These are phyloP conservation scores for Pteronura brasiliensis DNA, from an alignment of 2,113 vertebrate genomes.

Conservation along the genomic window DNA sequence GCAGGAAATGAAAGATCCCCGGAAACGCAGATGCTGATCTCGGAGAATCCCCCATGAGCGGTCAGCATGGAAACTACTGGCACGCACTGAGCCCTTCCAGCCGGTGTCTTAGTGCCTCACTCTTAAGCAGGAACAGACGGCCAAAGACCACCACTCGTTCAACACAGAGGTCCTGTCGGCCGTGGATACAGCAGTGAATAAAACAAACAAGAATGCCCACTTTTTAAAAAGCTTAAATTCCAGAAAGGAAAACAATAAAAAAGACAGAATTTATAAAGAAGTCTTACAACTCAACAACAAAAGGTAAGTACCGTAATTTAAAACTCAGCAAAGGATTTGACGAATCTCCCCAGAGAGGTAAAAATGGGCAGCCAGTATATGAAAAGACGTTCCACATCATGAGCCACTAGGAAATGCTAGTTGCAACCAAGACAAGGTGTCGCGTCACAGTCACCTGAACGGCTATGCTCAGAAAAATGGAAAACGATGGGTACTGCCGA, in stretches of 20 bases:
- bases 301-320: neutral
- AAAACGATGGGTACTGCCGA: neutral
- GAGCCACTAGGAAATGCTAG: neutral
- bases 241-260: neutral
- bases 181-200: neutral
- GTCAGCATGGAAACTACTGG: neutral
- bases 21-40: neutral
- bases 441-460: neutral
- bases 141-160: neutral
- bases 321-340: neutral
- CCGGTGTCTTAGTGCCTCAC: neutral
- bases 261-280: neutral
- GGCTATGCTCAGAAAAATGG: neutral
- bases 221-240: neutral
- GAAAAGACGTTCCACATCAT: neutral
- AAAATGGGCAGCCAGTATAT: neutral
- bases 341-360: neutral
- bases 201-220: neutral
- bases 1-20: neutral
- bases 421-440: neutral
- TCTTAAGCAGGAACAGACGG: neutral
- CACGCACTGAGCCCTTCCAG: neutral
- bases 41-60: neutral
- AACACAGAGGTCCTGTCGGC: neutral
- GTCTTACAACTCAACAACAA: neutral